Evolutionary conservation across 1,140 invertebrate species (phyloP).

Genomic region (Nomia melanderi): DNA sequence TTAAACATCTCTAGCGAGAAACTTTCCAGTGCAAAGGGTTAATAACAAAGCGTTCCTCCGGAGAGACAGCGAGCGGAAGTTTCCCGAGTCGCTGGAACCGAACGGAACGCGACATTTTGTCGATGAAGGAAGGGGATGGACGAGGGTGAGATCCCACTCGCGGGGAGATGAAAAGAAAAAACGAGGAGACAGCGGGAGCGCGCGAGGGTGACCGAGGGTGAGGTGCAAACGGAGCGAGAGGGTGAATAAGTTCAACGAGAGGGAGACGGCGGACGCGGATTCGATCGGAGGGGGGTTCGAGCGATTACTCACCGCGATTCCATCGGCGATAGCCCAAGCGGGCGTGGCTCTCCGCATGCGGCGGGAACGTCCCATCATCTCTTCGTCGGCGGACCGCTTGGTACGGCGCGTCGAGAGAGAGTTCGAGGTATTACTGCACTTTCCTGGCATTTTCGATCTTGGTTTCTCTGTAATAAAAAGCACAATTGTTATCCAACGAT

Average conservation of each 20-base stretch:
- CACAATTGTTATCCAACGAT: too few relatives aligned
- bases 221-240: constrained; percentile 23
- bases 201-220: constrained; percentile 7
- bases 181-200: neutral
- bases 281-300: constrained; percentile 59
- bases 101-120: constrained; percentile 54
- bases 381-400: too few relatives aligned
- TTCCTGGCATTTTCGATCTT: too few relatives aligned
- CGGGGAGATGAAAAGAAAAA: constrained; percentile 2
- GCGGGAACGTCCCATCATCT: too few relatives aligned
- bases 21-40: too few relatives aligned
- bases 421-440: too few relatives aligned
- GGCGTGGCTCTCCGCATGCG: constrained; percentile 73
- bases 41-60: neutral
- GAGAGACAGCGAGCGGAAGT: neutral
- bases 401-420: constrained; percentile 11
- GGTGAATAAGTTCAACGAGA: constrained; percentile 16
- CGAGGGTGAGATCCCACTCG: neutral
- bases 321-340: constrained; percentile 73
- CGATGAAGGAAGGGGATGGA: constrained; percentile 22
- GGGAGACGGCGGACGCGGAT: constrained; percentile 33
- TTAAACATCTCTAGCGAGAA: too few relatives aligned
- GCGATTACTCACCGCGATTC: constrained; percentile 77
- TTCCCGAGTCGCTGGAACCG: constrained; percentile 7
- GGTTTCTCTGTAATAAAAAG: too few relatives aligned